A percentile compares a stretch with the other conserved stretches of the same genome.
Conservation (phyloP, 2,888 invertebrate genomes). For the Platycheirus rosarum region DNA sequence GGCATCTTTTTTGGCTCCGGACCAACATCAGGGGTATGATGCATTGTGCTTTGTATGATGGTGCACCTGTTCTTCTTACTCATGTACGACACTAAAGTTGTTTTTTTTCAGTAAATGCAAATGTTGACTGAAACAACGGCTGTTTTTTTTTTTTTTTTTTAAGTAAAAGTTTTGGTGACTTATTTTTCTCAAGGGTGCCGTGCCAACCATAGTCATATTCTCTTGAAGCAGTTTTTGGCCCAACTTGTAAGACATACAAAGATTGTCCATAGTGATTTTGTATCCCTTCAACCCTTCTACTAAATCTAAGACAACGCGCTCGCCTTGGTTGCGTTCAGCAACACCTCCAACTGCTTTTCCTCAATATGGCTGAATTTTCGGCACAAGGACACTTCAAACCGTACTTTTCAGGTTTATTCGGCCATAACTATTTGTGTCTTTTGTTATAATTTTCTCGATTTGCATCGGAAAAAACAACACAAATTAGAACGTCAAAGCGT, state of each 20-base stretch:
- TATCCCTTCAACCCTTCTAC: constrained; percentile 43
- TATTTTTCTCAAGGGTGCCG: constrained; percentile 26
- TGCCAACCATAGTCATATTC: constrained; percentile 30
- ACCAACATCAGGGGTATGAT: no score
- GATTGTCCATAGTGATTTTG: constrained; percentile 44
- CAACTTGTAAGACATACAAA: constrained; percentile 10
- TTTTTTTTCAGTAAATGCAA: no score
- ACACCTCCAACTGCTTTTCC: constrained; percentile 31
- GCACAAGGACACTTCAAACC: constrained; percentile 52
- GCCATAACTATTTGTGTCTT: constrained; percentile 29
- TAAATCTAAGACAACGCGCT: constrained; percentile 50
- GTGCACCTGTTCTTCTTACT: no score
- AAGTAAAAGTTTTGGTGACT: no score
- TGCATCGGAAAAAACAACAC: constrained; percentile 24
- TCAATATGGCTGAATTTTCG: constrained; percentile 47
- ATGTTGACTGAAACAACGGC: no score
- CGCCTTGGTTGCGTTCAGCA: constrained; percentile 51
- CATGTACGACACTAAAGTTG: no score
- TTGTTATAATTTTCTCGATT: constrained; percentile 23
- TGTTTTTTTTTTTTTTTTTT: no score
- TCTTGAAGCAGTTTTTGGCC: constrained; percentile 19
- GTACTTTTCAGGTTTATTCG: constrained; percentile 49
- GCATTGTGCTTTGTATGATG: no score
- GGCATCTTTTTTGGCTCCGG: no score
- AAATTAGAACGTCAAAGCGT: no score